phyloP scores from a whole-genome alignment of 2,797 vertebrate species.

The Enteromius afrohamiltoni region DNA sequence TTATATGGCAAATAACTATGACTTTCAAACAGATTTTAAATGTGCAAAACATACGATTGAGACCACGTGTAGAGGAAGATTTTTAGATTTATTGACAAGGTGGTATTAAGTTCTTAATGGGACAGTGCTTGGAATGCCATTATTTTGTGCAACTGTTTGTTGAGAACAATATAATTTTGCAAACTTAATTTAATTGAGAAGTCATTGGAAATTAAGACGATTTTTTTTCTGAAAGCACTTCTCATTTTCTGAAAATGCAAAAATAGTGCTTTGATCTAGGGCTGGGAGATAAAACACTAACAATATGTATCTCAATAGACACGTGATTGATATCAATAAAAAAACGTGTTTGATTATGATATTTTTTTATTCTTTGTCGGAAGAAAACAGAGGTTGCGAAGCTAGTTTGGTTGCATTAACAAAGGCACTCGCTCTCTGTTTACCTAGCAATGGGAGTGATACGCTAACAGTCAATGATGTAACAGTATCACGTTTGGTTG shows the following conservation, averaged over 20 bases:
- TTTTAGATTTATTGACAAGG: not conserved
- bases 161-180: not conserved
- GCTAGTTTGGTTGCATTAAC: no score
- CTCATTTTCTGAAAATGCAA: not conserved
- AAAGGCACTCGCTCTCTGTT: no score
- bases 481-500: no score
- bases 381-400: no score
- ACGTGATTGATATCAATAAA: no score
- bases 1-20: not conserved
- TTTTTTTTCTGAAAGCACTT: not conserved
- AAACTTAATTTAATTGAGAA: not conserved
- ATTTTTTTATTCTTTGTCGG: no score
- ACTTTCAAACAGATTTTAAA: not conserved
- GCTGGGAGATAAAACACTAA: no score
- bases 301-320: no score
- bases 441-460: no score
- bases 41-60: not conserved
- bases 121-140: not conserved
- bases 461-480: no score
- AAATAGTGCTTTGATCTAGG: slow-evolving; percentile 46
- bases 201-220: not conserved
- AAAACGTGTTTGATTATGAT: no score
- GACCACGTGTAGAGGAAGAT: no score
- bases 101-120: not conserved
- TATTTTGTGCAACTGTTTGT: not conserved